These are phyloP conservation scores for Hoplostethus mediterraneus DNA, from an alignment of 2,797 vertebrate genomes.

Conservation along the genomic window DNA sequence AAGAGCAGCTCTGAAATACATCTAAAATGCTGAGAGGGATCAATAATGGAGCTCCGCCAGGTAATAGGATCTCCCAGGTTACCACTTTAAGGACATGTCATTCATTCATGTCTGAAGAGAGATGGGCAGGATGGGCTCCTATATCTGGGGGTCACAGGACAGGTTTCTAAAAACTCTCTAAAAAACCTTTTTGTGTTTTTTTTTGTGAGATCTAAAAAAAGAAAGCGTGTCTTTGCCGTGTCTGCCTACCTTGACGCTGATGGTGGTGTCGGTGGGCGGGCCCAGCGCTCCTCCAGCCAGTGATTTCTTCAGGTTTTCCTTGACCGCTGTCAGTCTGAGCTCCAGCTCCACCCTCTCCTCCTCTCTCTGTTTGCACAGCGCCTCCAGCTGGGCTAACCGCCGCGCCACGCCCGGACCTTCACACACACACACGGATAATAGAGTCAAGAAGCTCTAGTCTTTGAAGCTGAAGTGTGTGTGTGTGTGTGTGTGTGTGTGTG, in stretches of 20 bases:
- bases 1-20: not conserved
- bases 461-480: constrained; percentile 11
- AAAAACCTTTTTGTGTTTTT: no score
- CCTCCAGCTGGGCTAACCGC: constrained; percentile 87
- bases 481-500: constrained; percentile 1
- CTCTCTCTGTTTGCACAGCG: constrained; percentile 91
- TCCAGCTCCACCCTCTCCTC: constrained; percentile 92
- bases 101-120: no score
- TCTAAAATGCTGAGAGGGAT: not conserved
- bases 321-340: constrained; percentile 91
- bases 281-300: constrained; percentile 92
- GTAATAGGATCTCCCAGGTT: no score
- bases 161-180: no score
- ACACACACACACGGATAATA: constrained; percentile 26
- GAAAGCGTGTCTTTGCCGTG: not conserved
- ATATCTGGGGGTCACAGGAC: no score
- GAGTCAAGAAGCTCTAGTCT: not conserved
- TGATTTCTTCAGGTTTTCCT: constrained; percentile 94
- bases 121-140: no score
- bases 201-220: no score
- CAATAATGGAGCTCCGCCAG: no score
- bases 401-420: constrained; percentile 84
- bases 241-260: constrained; percentile 78
- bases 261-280: constrained; percentile 83
- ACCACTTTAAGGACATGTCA: no score